Conservation (phyloP, 2,113 vertebrate genomes). For the Columbina picui region DNA sequence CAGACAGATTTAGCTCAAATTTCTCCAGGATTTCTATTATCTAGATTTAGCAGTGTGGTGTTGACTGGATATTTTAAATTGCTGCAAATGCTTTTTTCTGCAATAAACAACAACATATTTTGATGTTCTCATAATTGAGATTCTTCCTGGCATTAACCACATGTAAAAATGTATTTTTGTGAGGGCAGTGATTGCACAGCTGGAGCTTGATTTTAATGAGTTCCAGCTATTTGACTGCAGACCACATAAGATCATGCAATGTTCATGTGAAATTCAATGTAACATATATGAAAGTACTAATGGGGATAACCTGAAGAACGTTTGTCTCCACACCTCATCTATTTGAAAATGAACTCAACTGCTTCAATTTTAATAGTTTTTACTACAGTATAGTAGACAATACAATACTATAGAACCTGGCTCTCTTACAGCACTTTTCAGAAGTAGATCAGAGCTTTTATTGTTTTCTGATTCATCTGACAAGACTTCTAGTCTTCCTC, state of each 20-base stretch:
- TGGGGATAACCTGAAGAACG: neutral
- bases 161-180: constrained; percentile 32
- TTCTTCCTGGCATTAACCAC: constrained; percentile 37
- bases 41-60: constrained; percentile 64
- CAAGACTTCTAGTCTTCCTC: neutral
- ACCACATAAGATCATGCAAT: neutral
- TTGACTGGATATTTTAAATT: constrained; percentile 53
- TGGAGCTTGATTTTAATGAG: constrained; percentile 47
- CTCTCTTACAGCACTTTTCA: neutral
- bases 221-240: constrained; percentile 42
- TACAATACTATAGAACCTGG: neutral
- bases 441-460: neutral
- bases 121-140: constrained; percentile 38
- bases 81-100: constrained; percentile 50
- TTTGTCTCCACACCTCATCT: neutral
- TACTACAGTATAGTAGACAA: neutral
- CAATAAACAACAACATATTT: constrained; percentile 61
- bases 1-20: constrained; percentile 69
- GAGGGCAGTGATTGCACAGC: constrained; percentile 50
- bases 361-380: neutral
- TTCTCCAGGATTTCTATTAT: constrained; percentile 69
- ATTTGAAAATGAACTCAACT: neutral
- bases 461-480: neutral
- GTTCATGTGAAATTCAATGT: neutral
- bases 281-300: neutral